Base-by-base conservation (phyloP, 1,140 invertebrate genomes). In the Trichonephila inaurata region DNA sequence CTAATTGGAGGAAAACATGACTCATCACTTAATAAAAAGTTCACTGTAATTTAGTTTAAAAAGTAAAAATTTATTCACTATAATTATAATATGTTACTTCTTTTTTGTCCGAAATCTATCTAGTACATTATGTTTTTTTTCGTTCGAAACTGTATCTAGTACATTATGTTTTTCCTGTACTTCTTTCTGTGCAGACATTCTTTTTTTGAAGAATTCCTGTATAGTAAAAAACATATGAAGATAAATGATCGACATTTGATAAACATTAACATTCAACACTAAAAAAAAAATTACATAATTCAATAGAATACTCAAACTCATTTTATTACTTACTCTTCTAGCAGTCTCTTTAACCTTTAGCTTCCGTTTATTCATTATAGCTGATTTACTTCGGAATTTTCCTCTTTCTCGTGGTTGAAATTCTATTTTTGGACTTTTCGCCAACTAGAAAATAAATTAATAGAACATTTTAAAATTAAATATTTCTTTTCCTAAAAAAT, bases 121-220 rank as follows among this genome's bases (percentile, higher is more conserved):
- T 10, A 93, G 33, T 21, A 89, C 86, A 82, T 28, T 69, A 0
- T 12, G 33, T 16, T 5, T 1, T 64, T 88, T 89, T 51, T 81
- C 33, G 7, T 18, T 60, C 61, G 33, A 40, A 40, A 40, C 4
- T 40, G 33, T 4, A 40, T 40, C 33, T 40, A 3, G 33, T 81
- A 77, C 44, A 77, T 18, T 7, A 60, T 19, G 33, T 16, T 5
- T 1, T 64, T 88, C 62, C 19, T 58, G 2, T 28, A 81, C 10
- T 89, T 89, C 89, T 51, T 62, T 10, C n/a, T 93, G 28, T 81
- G 12, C 7, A 33, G 16, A 72, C 2, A 44, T 19, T 89, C 82
- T 89, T 89, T 88, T 24, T 21, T 93, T 93, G 19, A 93, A 58
- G 81, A 88, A 64, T 61, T 93, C 86, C 92, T 93, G 88, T 44